Evolutionary conservation across 2,888 invertebrate species (phyloP), one percentile per base, ranked within the genome.

Genomic region (Unio delphinus): DNA sequence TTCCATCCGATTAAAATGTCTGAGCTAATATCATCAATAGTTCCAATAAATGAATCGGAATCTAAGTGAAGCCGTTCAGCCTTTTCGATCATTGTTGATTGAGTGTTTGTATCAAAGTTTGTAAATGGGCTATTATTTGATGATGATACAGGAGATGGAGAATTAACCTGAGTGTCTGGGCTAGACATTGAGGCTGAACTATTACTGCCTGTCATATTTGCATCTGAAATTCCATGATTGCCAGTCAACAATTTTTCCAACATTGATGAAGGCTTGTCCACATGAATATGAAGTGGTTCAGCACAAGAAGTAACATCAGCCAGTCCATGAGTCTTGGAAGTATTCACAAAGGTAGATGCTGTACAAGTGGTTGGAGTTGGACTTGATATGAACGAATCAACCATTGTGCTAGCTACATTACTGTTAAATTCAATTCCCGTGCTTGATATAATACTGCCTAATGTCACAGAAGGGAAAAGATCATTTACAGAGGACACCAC

Each of bases 61-160:
- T 82, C 80, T 17, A 86, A 68, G 61, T 79, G 72, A 63, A 86
- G 76, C 56, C 80, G 75, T 61, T 81, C 84, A 11, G 86, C 80
- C 55, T 80, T 74, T 11, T 78, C 76, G 8, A 86, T 83, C 64
- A 86, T 64, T 8, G 84, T 82, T 15, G 80, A 67, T 63, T 84
- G 84, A n/a, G 84, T 85, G 54, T 79, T 81, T 26, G 76, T 72
- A 72, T 83, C 83, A 61, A 74, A 74, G 54, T 75, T 59, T 55
- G 67, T 60, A 60, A 71, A 71, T 30, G 75, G 73, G 55, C 77
- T 77, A 26, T 66, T 70, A 23, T 30, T 65, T 17, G 65, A 65
- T 56, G 61, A 61, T 18, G 73, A 70, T 26, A 73, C 73, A 3
- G 68, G 64, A 5, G 83, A 81, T 11, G 74, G 77, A 23, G 67